Evolutionary conservation across 35 echinoderm and acorn worm species (phyloP).

Genomic region (Heliocidaris tuberculata): DNA sequence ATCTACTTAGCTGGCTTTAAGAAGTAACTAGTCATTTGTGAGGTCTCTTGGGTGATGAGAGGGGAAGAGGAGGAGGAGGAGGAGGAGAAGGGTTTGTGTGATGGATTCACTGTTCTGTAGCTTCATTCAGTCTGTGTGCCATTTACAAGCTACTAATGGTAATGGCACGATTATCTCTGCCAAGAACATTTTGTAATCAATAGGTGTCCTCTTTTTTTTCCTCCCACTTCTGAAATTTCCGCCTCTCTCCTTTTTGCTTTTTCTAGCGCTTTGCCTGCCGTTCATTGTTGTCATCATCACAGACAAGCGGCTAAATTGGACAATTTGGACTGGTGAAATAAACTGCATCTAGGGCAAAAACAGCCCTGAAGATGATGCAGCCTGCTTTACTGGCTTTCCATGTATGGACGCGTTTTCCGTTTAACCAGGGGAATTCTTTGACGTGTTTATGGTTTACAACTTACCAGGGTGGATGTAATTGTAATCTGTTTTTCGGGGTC

Average conservation of each 20-base stretch:
- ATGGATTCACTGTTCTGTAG: conserved; percentile 30
- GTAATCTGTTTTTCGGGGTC: conserved; percentile 47
- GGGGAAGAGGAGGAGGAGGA: neutral
- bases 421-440: conserved; percentile 24
- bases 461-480: conserved; percentile 27
- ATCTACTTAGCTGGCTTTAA: conserved; percentile 61
- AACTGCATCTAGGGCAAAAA: neutral
- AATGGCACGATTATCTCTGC: conserved; percentile 37
- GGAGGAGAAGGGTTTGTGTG: neutral
- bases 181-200: conserved; percentile 45
- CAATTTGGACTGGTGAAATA: conserved; percentile 14
- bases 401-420: neutral
- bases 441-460: conserved; percentile 46
- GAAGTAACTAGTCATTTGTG: conserved; percentile 73
- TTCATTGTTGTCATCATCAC: neutral
- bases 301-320: neutral
- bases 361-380: neutral
- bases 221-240: neutral
- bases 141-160: conserved; percentile 54
- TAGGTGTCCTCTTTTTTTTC: neutral
- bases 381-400: conserved; percentile 4
- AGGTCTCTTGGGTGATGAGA: conserved; percentile 52
- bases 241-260: neutral
- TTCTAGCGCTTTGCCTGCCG: neutral
- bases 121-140: conserved; percentile 33